Percentiles rank a stretch among this genome's conserved stretches.
Conservation (phyloP, 2,113 vertebrate genomes). For the Thalassoma bifasciatum region DNA sequence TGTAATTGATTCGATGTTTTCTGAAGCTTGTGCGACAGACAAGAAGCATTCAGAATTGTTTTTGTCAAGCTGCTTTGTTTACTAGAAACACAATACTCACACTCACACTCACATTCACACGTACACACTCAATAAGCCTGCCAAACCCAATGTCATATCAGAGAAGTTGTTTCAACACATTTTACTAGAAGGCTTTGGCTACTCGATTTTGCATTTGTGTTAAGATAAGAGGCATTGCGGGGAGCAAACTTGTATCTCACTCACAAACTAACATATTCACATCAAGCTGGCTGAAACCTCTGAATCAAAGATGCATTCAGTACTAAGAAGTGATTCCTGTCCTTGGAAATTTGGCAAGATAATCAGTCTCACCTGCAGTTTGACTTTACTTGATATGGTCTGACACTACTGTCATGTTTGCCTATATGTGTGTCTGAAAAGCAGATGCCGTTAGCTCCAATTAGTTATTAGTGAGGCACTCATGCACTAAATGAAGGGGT, state of each 20-base stretch:
- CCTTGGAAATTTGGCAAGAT: not conserved
- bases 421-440: not conserved
- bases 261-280: slow-evolving; percentile 15
- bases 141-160: slow-evolving; percentile 24
- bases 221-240: slow-evolving; percentile 27
- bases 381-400: slow-evolving; percentile 1
- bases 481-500: no score
- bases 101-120: slow-evolving; percentile 4
- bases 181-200: slow-evolving; percentile 23
- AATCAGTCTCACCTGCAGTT: not conserved
- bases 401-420: not conserved
- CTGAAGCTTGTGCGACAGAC: slow-evolving; percentile 15
- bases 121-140: not conserved
- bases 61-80: slow-evolving; percentile 13
- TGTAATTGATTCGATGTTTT: slow-evolving; percentile 7
- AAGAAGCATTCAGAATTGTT: slow-evolving; percentile 19
- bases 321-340: not conserved
- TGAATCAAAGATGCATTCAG: not conserved
- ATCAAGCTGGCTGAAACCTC: slow-evolving; percentile 9
- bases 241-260: not conserved
- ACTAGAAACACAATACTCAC: not conserved
- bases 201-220: slow-evolving; percentile 16
- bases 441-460: not conserved
- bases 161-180: slow-evolving; percentile 14
- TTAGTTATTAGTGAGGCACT: no score